These are phyloP conservation scores for Thunnus thynnus DNA, from an alignment of 2,113 vertebrate genomes.

Conservation along the genomic window DNA sequence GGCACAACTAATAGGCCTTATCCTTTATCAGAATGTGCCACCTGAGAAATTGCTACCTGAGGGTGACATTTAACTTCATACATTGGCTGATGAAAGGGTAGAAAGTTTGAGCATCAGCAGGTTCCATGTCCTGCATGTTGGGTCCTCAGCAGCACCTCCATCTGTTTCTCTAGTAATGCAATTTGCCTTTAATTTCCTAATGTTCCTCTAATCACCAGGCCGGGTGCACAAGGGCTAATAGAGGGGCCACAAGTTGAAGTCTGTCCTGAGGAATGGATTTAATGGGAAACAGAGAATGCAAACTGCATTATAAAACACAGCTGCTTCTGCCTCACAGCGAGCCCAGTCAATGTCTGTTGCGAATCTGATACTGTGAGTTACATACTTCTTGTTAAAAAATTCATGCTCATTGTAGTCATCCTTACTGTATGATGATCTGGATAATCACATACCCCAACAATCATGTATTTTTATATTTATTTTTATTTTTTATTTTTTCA, in stretches of 20 bases:
- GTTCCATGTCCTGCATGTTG: slow-evolving; percentile 73
- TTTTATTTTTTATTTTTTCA: not conserved
- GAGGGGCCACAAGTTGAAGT: slow-evolving; percentile 83
- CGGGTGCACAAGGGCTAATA: slow-evolving; percentile 83
- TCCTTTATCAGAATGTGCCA: slow-evolving; percentile 62
- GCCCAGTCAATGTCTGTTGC: slow-evolving; percentile 34
- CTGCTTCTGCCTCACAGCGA: slow-evolving; percentile 65
- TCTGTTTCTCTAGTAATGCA: slow-evolving; percentile 86
- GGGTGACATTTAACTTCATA: slow-evolving; percentile 76
- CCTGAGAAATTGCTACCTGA: slow-evolving; percentile 65
- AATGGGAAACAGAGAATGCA: slow-evolving; percentile 84
- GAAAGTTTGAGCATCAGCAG: slow-evolving; percentile 79
- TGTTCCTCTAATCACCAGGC: slow-evolving; percentile 85
- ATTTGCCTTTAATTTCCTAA: slow-evolving; percentile 89
- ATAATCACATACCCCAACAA: not conserved
- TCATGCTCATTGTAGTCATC: no score
- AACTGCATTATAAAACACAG: slow-evolving; percentile 83
- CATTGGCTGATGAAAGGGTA: slow-evolving; percentile 48
- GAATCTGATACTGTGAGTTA: slow-evolving; percentile 14
- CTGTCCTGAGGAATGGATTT: slow-evolving; percentile 83
- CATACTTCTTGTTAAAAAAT: no score
- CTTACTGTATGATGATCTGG: not conserved
- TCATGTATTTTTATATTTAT: no score
- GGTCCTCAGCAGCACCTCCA: slow-evolving; percentile 76
- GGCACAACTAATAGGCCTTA: slow-evolving; percentile 45